Base-by-base conservation (phyloP, 2,113 vertebrate genomes). In the Hepsetus odoe region DNA sequence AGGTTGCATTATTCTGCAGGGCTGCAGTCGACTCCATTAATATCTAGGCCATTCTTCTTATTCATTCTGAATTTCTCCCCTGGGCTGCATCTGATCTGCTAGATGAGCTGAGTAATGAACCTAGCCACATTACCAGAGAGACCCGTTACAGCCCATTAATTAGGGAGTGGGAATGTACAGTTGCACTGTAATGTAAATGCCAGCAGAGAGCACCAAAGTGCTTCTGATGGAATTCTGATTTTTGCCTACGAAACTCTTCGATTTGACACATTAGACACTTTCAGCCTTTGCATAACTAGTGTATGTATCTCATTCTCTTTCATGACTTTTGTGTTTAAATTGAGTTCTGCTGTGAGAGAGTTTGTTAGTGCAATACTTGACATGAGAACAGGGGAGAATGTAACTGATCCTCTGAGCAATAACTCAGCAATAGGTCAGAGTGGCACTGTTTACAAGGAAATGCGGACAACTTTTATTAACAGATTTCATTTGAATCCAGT, bases 371-470 rank as follows among this genome's bases (percentile, higher is more conserved):
- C 13, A 13, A 2, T 59, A 3, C n/a, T n/a, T 32, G 2, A 1
- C 11, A 30, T 59, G 3, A 24, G 6, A 5, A 16, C 18, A 4
- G 55, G 28, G 18, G 4, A 16, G 4, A 18, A 7, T 61, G 14
- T 0, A 16, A 28, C 13, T 61, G 28, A 32, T 4, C 28, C 61
- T n/a, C 20, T 10, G 32, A 3, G 32, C 32, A 4, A 20, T 65
- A 38, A 33, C 8, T 35, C 30, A 64, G 4, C 2, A 38, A 14
- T 26, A 58, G 24, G n/a, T n/a, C n/a, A 18, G 3, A 40, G 55
- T 32, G 79, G 65, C 55, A 49, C 40, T 75, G 55, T 75, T 69
- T 35, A n/a, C 65, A 58, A 80, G 70, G 18, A 62, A 69, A 80
- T 69, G 22, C 32, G 38, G 30, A 22, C 10, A 53, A 51, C 24